Conservation (phyloP, 2,113 vertebrate genomes). For the Semnornis frantzii region DNA sequence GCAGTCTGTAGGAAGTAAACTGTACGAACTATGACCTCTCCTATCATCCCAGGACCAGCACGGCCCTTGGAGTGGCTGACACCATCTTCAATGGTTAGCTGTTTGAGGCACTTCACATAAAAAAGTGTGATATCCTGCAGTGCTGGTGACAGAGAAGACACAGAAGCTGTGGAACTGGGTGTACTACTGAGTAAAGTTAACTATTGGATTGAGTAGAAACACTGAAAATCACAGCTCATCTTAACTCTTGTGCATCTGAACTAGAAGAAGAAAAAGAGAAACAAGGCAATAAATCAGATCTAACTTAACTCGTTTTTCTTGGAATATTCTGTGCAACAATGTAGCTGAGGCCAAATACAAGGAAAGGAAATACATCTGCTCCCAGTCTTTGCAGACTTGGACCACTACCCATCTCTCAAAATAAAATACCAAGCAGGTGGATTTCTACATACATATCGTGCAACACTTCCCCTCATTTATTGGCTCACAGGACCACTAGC, state of each 20-base stretch:
- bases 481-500: background rate
- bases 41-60: background rate
- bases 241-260: rapidly evolving
- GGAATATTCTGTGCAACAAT: background rate
- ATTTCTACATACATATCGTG: background rate
- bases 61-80: background rate
- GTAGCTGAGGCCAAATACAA: background rate
- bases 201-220: background rate
- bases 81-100: background rate
- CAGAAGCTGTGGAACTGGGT: background rate
- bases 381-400: background rate
- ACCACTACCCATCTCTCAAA: background rate
- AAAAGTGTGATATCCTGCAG: background rate
- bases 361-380: background rate
- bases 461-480: background rate
- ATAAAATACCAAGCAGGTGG: background rate
- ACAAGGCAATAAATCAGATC: background rate
- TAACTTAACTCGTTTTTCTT: background rate
- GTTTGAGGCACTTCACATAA: background rate
- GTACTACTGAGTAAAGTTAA: background rate
- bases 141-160: background rate
- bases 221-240: background rate
- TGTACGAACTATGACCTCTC: background rate
- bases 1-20: background rate
- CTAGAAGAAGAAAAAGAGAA: too few relatives aligned